Base-by-base conservation (phyloP, 2,888 invertebrate genomes). In the Drosophila sordidula region DNA sequence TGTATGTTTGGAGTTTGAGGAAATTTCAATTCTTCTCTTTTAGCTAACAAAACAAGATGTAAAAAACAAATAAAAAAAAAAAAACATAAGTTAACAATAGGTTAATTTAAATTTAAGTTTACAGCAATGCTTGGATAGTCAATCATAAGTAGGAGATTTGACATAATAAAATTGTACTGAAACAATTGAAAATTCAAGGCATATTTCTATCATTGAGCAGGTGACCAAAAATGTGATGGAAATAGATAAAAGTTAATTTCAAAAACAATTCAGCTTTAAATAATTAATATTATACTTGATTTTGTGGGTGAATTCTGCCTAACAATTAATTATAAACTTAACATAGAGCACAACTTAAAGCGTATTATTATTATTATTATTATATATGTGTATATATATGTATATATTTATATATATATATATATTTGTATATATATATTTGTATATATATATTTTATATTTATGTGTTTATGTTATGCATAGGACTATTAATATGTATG, bases 311-410 rank as follows among this genome's bases (percentile, higher is more conserved):
- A 45, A 61, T 47, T 50, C 12, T 18, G 54, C 34, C 52, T 65
- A 62, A 62, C 47, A 73, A 76, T 70, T 62, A 73, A 18, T 58
- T 62, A 25, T 67, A 77, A 77, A 78, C 75, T 74, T 77, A 83
- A 63, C 66, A 52, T 81, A 80, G 57, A 68, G 71, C 80, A 80
- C 77, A 86, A 80, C 71, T 83, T 71, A 71, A 76, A 71, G 62
- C 52, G 26, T 65, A 64, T 65, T 49, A 42, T 54, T 22, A 55
- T 44, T 11, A 16, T 9, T 44, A 22, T 42, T 34, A 42, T 42
- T 38, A 26, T 50, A 38, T 39, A 12, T 25, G 6, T 32, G 4
- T 11, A 2, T 26, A 16, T 50, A 2, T 16, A 22, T 34, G 4
- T 16, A 6, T 34, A 18, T 34, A 44, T 52, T 18, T 18, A 18